phyloP scores from a whole-genome alignment of 1,140 invertebrate species.

The Meloidogyne chitwoodi region DNA sequence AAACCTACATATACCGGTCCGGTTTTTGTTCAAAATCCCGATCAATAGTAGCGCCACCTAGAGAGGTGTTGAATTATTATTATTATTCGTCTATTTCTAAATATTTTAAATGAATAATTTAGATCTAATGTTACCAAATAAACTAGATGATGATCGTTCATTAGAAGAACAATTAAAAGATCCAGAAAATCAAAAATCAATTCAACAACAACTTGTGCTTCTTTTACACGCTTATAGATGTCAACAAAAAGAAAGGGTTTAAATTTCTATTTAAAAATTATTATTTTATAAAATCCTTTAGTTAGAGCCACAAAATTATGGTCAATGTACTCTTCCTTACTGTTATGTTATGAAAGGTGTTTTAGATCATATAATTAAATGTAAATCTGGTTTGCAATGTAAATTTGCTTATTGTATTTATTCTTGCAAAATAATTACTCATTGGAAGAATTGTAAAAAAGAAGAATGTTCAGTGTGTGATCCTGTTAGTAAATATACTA shows the following conservation, averaged over 20 bases:
- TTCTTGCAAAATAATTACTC: slow-evolving; percentile 91
- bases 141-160: no score
- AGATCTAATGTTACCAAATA: no score
- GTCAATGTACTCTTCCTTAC: slow-evolving; percentile 57
- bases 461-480: slow-evolving; percentile 93
- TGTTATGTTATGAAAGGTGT: slow-evolving; percentile 94
- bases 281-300: background rate
- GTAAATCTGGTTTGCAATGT: slow-evolving; percentile 74
- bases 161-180: slow-evolving; percentile 64
- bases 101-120: no score
- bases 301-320: background rate
- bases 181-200: slow-evolving; percentile 91
- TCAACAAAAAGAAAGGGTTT: slow-evolving; percentile 74
- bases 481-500: slow-evolving; percentile 66
- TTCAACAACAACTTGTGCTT: slow-evolving; percentile 93
- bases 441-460: slow-evolving; percentile 93
- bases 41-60: no score
- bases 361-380: slow-evolving; percentile 95
- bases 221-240: slow-evolving; percentile 97
- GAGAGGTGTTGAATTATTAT: no score
- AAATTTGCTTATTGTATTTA: slow-evolving; percentile 87
- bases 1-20: no score
- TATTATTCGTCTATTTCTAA: no score
- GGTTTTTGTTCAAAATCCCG: no score
- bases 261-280: background rate